These are phyloP conservation scores for Melipona bicolor DNA, from an alignment of 2,888 invertebrate species.

Conservation along the genomic window DNA sequence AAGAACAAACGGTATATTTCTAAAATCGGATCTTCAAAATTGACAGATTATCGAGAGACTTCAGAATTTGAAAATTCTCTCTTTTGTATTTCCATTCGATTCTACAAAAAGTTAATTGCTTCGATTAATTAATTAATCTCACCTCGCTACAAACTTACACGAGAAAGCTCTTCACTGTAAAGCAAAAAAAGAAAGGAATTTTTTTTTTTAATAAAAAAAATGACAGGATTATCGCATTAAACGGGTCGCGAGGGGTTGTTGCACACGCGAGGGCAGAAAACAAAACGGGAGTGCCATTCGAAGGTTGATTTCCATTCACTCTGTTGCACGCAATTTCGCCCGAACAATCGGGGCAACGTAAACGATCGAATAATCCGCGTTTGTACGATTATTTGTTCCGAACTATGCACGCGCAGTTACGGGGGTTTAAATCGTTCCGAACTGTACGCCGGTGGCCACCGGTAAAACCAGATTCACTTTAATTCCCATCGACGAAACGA, in stretches of 20 bases:
- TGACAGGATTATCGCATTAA: background rate
- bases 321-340: constrained; percentile 16
- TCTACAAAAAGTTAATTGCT: background rate
- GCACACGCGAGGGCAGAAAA: constrained; percentile 11
- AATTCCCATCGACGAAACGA: constrained; percentile 18
- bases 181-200: background rate
- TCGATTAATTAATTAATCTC: background rate
- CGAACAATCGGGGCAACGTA: constrained; percentile 19
- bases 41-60: background rate
- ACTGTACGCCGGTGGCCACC: background rate
- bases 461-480: constrained; percentile 17
- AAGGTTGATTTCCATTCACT: constrained; percentile 33
- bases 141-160: background rate
- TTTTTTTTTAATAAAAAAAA: background rate
- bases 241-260: background rate
- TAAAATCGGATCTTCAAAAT: background rate
- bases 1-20: background rate
- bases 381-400: constrained; percentile 27
- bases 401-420: background rate
- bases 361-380: constrained; percentile 33
- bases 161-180: background rate
- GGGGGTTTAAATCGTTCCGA: constrained; percentile 5
- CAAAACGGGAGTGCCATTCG: background rate
- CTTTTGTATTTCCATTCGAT: background rate
- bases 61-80: background rate